A percentile compares a stretch with the other conserved stretches of the same genome.
phyloP scores from a whole-genome alignment of 2,888 invertebrate species.

The Lycia hirtaria region DNA sequence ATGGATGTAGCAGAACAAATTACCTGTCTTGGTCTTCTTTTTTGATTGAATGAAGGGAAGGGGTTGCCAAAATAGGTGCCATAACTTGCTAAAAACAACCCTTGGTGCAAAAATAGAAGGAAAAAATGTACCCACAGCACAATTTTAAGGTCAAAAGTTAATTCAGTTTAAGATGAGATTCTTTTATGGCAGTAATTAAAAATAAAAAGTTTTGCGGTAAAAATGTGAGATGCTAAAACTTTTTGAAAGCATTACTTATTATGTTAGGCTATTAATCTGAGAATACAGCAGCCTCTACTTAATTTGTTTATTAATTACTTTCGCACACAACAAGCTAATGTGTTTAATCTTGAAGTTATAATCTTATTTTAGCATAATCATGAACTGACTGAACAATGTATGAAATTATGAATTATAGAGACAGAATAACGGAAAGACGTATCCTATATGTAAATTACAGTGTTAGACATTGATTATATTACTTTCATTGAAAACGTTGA shows the following conservation, averaged over 20 bases:
- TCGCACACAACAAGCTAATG: neutral
- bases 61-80: slow-evolving; percentile 41
- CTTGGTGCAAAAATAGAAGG: slow-evolving; percentile 28
- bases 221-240: slow-evolving; percentile 6
- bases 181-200: slow-evolving; percentile 20
- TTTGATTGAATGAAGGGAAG: slow-evolving; percentile 43
- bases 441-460: too few species aligned
- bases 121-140: slow-evolving; percentile 2
- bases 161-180: slow-evolving; percentile 18
- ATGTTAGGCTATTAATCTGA: slow-evolving; percentile 13
- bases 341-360: neutral
- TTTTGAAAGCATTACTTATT: slow-evolving; percentile 6
- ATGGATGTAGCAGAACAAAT: slow-evolving; percentile 47
- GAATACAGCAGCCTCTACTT: slow-evolving; percentile 3
- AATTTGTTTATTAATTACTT: slow-evolving; percentile 4
- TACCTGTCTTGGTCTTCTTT: slow-evolving; percentile 43
- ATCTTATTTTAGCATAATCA: too few species aligned
- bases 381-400: too few species aligned
- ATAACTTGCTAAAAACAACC: slow-evolving; percentile 28
- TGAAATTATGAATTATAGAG: too few species aligned
- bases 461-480: too few species aligned
- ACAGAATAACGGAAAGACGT: too few species aligned
- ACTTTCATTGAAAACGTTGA: too few species aligned
- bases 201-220: slow-evolving; percentile 12
- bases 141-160: slow-evolving; percentile 20